Base-by-base conservation (phyloP, 2,797 vertebrate genomes). In the Phataginus tetradactyla region DNA sequence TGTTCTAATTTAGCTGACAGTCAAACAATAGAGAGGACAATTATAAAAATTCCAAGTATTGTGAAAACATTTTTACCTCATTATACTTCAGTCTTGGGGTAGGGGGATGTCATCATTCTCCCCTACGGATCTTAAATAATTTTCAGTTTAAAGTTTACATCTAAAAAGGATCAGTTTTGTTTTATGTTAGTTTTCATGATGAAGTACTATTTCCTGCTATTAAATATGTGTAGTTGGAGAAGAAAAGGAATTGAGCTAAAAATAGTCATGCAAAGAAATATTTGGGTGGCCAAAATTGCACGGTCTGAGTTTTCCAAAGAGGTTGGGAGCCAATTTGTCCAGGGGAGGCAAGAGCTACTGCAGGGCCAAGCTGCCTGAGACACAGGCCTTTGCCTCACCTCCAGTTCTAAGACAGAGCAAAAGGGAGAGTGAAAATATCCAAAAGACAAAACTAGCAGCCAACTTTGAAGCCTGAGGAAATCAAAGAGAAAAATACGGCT, bases 1-100 rank as follows among this genome's bases (percentile, higher is more conserved):
- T 69, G 80, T 94, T 97, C 93, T 94, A 96, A 96, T 94, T 97
- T 97, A 97, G 95, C 95, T 97, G 96, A 95, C 96, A 97, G 96
- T 96, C 93, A 90, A 95, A 97, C 77, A 98, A 96, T 90, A 91
- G 72, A 79, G 95, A 96, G 80, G 96, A 96, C 80, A 97, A 97
- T 96, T 97, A 97, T 69, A 96, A 96, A 92, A 97, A 95, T 90
- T 96, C 91, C 71, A 72, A 91, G 96, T 97, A 96, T 97, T 98
- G 91, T 97, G 97, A 97, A 97, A 98, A 97, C 81, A 96, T 96
- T 97, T 95, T 94, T 75, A 91, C 84, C 85, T 93, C 59, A 96
- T 94, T 96, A 94, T 85, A 55, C 37, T 95, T 34, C 42, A 79
- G 2, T 90, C 75, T 91, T 86, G 32, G 37, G 7, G 45, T 45